Base-by-base conservation (phyloP, 1,140 invertebrate species). In the Trichoplusia ni region DNA sequence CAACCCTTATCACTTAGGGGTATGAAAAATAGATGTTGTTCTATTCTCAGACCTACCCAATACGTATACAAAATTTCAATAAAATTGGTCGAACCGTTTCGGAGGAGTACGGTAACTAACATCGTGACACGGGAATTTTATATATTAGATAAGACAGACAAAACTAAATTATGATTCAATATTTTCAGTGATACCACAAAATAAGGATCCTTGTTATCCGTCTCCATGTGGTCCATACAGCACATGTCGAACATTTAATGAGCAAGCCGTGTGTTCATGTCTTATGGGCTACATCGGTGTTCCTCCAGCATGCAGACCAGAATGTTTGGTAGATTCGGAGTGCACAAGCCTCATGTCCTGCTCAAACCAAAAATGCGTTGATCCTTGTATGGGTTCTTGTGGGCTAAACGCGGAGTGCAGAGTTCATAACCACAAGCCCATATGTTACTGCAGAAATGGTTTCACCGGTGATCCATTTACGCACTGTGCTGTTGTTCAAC, bases 301-400 rank as follows among this genome's bases (percentile, higher is more conserved):
- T 79, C 95, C 95, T 33, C 90, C 93, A n/a, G 92, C 94, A 51
- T 97, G 95, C 80, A 87, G 93, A 77, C 94, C 94, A 3, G 94
- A 95, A 86, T 95, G 94, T 78, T 82, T 94, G 19, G 86, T 93
- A 1, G 94, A 95, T 81, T 94, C 94, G 5, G 96, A 98, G 49
- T 98, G 97, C 81, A 92, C 95, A 4, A 91, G 93, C 11, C 92
- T 93, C 16, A 92, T 96, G 84, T 94, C 97, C 5, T 98, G 97
- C 73, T 93, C 97, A 16, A 97, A 97, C 69, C 92, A 94, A 44
- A 93, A 97, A 82, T 98, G 97, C 80, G 89, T 95, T 14, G 93
- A 97, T 76, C 94, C 95, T 1, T 98, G 97, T 72, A 76, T 89
- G 3, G 94, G 94, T 58, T 95, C 95, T 1, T 95, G 94, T 79